Conservation (phyloP, 2,888 invertebrate species). For the Drosophila ochracea region DNA sequence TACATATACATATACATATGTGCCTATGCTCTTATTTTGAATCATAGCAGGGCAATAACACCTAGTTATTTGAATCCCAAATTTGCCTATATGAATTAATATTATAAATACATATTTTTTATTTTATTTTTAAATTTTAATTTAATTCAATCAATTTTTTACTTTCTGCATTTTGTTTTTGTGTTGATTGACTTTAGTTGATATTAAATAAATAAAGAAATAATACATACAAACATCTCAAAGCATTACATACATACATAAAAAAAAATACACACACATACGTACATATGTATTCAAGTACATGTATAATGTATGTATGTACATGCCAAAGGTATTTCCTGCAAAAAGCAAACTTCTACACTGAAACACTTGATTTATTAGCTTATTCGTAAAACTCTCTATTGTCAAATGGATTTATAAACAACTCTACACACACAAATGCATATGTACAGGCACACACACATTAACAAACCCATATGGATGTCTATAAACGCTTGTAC, state of each 20-base stretch:
- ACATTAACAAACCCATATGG: not conserved
- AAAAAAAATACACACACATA: not conserved
- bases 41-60: not conserved
- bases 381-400: not conserved
- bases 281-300: no score
- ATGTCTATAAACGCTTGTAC: slow-evolving; percentile 5
- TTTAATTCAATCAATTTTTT: not conserved
- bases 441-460: not conserved
- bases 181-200: not conserved
- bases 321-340: no score
- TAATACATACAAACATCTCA: not conserved
- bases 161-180: not conserved
- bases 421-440: not conserved
- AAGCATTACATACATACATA: no score
- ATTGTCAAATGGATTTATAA: not conserved
- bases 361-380: slow-evolving; percentile 10
- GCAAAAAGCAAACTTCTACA: no score
- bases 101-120: not conserved
- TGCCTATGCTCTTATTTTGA: not conserved
- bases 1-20: not conserved
- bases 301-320: no score
- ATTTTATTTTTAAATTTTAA: not conserved
- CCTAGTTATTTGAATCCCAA: not conserved
- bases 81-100: not conserved
- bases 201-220: not conserved